Base-by-base conservation (phyloP, 2,888 invertebrate species). In the Ormyrus rosae region DNA sequence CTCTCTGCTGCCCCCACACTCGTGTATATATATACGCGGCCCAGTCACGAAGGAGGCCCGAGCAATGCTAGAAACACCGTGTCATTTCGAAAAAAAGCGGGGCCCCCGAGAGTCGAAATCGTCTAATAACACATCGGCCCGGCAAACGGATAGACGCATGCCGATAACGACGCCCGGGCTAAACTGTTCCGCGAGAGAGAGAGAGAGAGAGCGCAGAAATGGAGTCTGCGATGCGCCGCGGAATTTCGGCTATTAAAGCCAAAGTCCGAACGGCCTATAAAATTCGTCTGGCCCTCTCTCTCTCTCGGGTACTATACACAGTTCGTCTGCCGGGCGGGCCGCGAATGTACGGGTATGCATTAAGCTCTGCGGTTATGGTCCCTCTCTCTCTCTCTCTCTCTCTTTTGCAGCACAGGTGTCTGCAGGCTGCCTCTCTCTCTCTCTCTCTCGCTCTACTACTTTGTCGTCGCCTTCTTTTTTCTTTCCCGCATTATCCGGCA, bases 211-310 rank as follows among this genome's bases (percentile, higher is more conserved):
- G 51, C 34, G 13, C 34, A 34, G 34, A 34, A 34, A 34, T 34
- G 34, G 34, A 34, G 68, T 76, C 74, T 64, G 78, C 77, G 34
- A 34, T 34, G 72, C 79, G 72, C 76, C 74, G 84, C 86, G 87
- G 88, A 89, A 90, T 89, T 82, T 89, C 87, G 89, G 89, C 90
- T 89, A 89, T 90, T 90, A 89, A 90, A 88, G 86, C 87, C 85
- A 88, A 90, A 87, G 85, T 87, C 86, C 85, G 88, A 89, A 89
- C 88, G 86, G 87, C 89, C 90, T 89, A 90, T 90, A 90, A 90
- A 90, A 89, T 90, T 90, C 89, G 90, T 89, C 90, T 89, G 89
- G 77, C 68, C 8, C 64, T 19, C 58, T 64, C 53, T 53, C 67
- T 50, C 58, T n/a, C 60, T 61, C 69, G 56, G 67, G 69, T 65